phyloP scores from a whole-genome alignment of 2,113 vertebrate species.

The Poicephalus gulielmi region DNA sequence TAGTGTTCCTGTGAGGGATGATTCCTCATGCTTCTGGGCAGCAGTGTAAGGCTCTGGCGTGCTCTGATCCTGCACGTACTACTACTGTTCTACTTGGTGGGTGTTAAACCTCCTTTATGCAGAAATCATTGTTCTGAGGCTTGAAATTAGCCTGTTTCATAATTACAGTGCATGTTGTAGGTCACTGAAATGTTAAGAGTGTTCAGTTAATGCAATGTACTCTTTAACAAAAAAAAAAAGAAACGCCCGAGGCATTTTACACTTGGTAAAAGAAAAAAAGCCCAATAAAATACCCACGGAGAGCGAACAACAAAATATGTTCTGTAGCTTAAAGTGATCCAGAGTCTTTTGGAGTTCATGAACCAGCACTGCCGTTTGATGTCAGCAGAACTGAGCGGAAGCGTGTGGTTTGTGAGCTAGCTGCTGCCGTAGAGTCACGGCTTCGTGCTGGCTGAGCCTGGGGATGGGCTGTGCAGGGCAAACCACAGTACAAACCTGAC shows the following conservation, averaged over 20 bases:
- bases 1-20: background rate
- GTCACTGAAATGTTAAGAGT: background rate
- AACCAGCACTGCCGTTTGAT: background rate
- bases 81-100: background rate
- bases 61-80: background rate
- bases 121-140: background rate
- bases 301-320: conserved; percentile 7
- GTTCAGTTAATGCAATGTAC: background rate
- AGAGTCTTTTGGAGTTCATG: conserved; percentile 43
- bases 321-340: conserved; percentile 21
- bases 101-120: background rate
- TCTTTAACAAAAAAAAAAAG: background rate
- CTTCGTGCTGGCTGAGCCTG: background rate
- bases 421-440: conserved; percentile 1
- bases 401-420: conserved; percentile 43
- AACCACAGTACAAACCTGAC: background rate
- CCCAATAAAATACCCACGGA: background rate
- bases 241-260: background rate
- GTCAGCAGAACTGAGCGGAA: conserved; percentile 60
- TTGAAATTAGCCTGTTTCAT: background rate
- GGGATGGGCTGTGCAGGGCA: background rate
- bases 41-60: background rate
- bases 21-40: background rate
- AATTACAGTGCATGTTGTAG: background rate
- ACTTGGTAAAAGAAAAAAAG: background rate